These are phyloP conservation scores for Calameuta pallipes DNA, from an alignment of 2,888 invertebrate species.

Conservation along the genomic window DNA sequence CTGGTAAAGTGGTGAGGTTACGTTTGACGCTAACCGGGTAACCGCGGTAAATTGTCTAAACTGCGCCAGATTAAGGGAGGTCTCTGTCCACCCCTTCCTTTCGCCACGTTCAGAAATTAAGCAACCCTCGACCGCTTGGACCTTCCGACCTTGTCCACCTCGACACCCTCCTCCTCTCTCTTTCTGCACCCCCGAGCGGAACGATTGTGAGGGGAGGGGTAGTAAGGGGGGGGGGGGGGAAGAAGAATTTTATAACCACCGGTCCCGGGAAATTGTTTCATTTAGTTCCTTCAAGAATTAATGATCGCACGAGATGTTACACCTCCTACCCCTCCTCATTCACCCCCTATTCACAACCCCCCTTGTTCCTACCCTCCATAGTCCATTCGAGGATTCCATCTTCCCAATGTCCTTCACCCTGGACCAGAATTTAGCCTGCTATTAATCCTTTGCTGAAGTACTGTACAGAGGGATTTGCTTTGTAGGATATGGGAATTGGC, in stretches of 20 bases:
- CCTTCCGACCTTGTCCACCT: background rate
- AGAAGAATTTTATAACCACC: slow-evolving; percentile 28
- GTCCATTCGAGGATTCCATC: background rate
- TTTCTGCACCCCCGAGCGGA: background rate
- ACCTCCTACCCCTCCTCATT: background rate
- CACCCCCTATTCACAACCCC: background rate
- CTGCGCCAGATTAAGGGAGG: slow-evolving; percentile 54
- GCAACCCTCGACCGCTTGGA: slow-evolving; percentile 37
- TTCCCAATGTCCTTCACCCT: background rate
- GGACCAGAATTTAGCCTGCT: background rate
- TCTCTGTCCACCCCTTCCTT: slow-evolving; percentile 17
- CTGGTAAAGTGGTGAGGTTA: slow-evolving; percentile 46
- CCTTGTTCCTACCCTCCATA: background rate
- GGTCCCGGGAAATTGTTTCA: slow-evolving; percentile 44
- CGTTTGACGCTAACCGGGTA: slow-evolving; percentile 58
- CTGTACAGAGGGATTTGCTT: background rate
- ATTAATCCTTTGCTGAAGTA: background rate
- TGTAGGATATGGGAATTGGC: background rate
- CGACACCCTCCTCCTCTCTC: background rate
- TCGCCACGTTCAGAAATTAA: slow-evolving; percentile 51
- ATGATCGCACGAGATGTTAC: slow-evolving; percentile 9
- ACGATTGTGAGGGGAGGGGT: background rate
- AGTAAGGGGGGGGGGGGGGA: background rate
- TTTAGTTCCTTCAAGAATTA: slow-evolving; percentile 29
- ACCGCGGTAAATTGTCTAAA: slow-evolving; percentile 59